These are phyloP conservation scores for Montipora capitata DNA, from an alignment of 92 coral and sea anemone species.

Conservation along the genomic window DNA sequence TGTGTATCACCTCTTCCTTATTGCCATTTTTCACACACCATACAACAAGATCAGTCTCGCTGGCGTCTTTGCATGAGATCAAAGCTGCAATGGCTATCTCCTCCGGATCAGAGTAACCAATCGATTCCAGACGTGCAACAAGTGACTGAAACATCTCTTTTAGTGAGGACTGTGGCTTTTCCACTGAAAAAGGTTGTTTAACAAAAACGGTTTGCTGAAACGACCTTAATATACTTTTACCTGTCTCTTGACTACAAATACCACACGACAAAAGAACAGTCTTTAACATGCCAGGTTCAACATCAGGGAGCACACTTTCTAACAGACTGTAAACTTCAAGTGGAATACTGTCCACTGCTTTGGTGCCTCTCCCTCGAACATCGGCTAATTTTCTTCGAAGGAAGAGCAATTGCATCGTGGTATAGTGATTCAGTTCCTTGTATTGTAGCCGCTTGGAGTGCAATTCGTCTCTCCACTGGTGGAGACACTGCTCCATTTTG, in stretches of 20 bases:
- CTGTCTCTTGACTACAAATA: constrained; percentile 27
- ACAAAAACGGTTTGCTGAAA: not conserved
- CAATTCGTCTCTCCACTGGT: constrained; percentile 74
- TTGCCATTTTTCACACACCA: constrained; percentile 72
- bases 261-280: constrained; percentile 71
- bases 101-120: constrained; percentile 69
- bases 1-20: constrained; percentile 52
- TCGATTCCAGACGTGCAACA: constrained; percentile 65
- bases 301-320: constrained; percentile 83
- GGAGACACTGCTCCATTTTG: constrained; percentile 68
- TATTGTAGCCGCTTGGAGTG: constrained; percentile 65
- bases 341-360: constrained; percentile 35
- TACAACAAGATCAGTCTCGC: constrained; percentile 74
- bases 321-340: constrained; percentile 82
- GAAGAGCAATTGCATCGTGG: constrained; percentile 83
- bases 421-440: constrained; percentile 82
- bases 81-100: constrained; percentile 87
- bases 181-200: not conserved
- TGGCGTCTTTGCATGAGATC: constrained; percentile 70
- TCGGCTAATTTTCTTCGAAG: constrained; percentile 81
- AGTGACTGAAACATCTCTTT: constrained; percentile 44
- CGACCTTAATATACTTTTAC: constrained; percentile 40
- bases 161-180: not conserved
- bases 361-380: constrained; percentile 69
- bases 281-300: constrained; percentile 67